phyloP scores from a whole-genome alignment of 2,797 vertebrate genomes.

The Neomorphus geoffroyi region DNA sequence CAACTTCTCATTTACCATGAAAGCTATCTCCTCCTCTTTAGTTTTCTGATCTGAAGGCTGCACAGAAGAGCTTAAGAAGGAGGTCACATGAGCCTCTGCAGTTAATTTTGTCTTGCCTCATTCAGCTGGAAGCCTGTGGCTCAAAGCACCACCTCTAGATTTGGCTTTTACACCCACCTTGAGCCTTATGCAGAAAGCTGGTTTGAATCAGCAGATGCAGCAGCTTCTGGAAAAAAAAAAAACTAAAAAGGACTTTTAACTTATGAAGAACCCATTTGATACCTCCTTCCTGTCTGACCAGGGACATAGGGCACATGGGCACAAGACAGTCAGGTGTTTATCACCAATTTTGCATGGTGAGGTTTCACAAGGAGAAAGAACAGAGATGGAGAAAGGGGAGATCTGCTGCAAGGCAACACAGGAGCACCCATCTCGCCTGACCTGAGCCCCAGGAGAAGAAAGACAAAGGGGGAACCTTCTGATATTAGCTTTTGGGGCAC shows the following conservation, averaged over 20 bases:
- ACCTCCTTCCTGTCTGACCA: not conserved
- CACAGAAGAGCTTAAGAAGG: not conserved
- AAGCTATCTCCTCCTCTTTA: not conserved
- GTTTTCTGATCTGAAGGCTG: not conserved
- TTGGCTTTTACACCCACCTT: not conserved
- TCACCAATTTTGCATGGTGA: not conserved
- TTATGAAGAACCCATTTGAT: not conserved
- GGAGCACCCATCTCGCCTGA: not conserved
- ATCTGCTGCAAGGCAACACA: not conserved
- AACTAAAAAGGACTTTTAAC: not conserved
- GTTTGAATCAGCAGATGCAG: not conserved
- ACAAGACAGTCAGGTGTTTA: not conserved
- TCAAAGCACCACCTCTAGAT: not conserved
- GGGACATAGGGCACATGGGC: accelerated
- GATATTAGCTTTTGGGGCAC: too few species aligned
- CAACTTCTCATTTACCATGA: not conserved
- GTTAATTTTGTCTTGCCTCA: not conserved
- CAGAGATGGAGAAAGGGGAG: accelerated
- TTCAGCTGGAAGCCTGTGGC: not conserved
- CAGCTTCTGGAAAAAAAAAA: not conserved
- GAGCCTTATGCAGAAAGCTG: not conserved
- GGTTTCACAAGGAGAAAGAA: not conserved
- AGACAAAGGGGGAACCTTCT: not conserved
- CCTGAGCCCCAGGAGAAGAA: not conserved
- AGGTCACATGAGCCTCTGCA: not conserved